Base-by-base conservation (phyloP, 2,888 invertebrate genomes). In the Mylabris sibirica region DNA sequence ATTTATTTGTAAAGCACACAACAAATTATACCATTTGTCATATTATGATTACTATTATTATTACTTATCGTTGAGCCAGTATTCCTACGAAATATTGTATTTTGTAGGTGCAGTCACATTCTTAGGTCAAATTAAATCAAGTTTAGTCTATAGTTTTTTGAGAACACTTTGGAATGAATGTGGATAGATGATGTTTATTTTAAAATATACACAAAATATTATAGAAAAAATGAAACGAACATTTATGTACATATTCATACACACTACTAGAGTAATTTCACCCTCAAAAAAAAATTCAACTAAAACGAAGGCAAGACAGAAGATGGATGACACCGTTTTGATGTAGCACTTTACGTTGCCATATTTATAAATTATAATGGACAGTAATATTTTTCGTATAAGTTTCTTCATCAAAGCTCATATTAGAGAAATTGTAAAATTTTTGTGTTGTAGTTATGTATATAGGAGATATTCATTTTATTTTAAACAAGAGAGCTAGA, bases 61-160 rank as follows among this genome's bases (percentile, higher is more conserved):
- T 77, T 76, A 75, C 77, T 76, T 80, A 79, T 74, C 77, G 74
- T 74, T 75, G 79, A 79, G 82, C 83, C 84, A 84, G 84, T 84
- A 84, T 83, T 84, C 83, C 82, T 84, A 83, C 82, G 78, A 80
- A 78, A 73, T 75, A n/a, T n/a, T n/a, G 75, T 76, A 78, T 74
- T 76, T 57, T 77, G 79, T 81, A 80, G 79, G 75, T 74, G 59
- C 71, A 84, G 83, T 84, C 84, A 84, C 82, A 80, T 80, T 83
- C 74, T 57, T 84, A 84, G 83, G 82, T 83, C 82, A 82, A 83
- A 84, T 82, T 83, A 80, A 77, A 76, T 79, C 80, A 80, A 78
- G 79, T 57, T 76, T 78, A 79, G 77, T 73, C 65, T 79, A 57
- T 57, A 79, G 79, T 75, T 74, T 74, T 65, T 30, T 8, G 30